Evolutionary conservation across 2,797 vertebrate genomes (phyloP).

Genomic region (Eospalax fontanierii): DNA sequence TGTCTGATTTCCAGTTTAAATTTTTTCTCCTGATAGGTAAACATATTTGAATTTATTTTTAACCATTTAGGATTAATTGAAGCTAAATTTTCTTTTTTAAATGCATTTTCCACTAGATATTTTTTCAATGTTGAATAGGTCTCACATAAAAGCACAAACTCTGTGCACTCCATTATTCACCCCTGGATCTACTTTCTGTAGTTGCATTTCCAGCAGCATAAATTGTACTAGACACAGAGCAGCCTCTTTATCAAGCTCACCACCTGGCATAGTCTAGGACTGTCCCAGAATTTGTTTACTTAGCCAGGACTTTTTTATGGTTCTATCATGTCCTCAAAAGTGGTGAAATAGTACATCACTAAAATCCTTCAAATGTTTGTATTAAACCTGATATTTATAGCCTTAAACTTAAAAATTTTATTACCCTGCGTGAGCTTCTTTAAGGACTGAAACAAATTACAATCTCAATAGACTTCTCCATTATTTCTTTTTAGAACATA

Average conservation of each 20-base stretch:
- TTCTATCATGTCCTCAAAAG: not conserved
- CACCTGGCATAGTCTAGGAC: not conserved
- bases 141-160: not conserved
- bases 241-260: not conserved
- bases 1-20: not conserved
- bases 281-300: not conserved
- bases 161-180: not conserved
- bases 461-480: not conserved
- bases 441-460: not conserved
- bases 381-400: not conserved
- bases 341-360: not conserved
- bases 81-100: constrained; percentile 25
- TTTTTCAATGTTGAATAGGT: not conserved
- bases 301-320: not conserved
- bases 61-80: constrained; percentile 27
- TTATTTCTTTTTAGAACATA: constrained; percentile 44
- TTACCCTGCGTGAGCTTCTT: not conserved
- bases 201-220: not conserved
- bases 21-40: constrained; percentile 51
- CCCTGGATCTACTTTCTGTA: not conserved
- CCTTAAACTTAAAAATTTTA: not conserved
- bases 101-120: not conserved
- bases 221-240: not conserved
- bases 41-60: constrained; percentile 30
- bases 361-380: constrained; percentile 1